Conservation (phyloP, 1,140 invertebrate genomes). For the Diuraphis noxia region DNA sequence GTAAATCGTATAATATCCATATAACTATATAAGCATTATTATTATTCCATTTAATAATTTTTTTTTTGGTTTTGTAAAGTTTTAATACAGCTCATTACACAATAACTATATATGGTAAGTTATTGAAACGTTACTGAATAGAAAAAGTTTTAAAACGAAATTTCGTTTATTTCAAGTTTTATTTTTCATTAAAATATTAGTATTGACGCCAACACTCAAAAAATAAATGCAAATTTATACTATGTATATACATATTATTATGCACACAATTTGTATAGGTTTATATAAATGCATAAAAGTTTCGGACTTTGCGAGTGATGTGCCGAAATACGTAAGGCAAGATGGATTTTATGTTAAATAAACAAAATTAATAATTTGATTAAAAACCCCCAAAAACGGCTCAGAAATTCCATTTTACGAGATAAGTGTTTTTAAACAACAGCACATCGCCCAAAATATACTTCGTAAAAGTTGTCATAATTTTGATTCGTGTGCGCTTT, state of each 20-base stretch:
- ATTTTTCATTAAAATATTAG: neutral
- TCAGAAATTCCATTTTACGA: neutral
- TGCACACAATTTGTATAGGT: neutral
- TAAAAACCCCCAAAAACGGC: neutral
- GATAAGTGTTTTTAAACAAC: conserved; percentile 31
- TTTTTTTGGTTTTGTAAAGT: neutral
- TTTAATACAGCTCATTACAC: neutral
- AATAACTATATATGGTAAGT: neutral
- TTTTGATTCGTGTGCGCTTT: neutral
- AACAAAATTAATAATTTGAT: conserved; percentile 41
- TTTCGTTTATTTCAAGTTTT: neutral
- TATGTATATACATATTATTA: neutral
- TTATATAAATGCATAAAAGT: neutral
- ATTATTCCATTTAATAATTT: neutral
- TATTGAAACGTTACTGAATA: neutral
- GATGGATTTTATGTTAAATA: conserved; percentile 25
- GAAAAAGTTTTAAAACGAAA: neutral
- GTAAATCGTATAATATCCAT: no score
- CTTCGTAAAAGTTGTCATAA: neutral
- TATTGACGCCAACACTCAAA: neutral
- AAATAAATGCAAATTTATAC: conserved; percentile 10
- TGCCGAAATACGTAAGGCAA: neutral
- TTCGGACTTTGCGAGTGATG: neutral
- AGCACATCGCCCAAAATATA: neutral
- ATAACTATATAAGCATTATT: no score